Evolutionary conservation across 2,113 vertebrate genomes (phyloP), one percentile per base, ranked within the genome.

Genomic region (Merops nubicus): DNA sequence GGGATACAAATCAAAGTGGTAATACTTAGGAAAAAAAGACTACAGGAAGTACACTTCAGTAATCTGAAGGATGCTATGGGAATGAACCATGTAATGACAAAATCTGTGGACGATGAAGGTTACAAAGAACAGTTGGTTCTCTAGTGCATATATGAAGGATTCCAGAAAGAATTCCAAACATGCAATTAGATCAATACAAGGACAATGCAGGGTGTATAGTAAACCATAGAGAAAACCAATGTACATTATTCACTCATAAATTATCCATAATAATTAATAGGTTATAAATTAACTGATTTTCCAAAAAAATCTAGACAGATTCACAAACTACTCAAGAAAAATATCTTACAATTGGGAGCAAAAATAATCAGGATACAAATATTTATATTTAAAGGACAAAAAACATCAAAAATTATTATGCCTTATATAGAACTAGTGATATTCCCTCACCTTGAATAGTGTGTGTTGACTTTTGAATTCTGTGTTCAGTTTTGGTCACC

Each of bases 381-480:
- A 87, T 19, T 86, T 81, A 25, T 63, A 93, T 70, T 74, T 73
- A 85, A 96, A 91, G 59, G 54, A 93, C 13, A 95, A 89, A 91
- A 81, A 94, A 82, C 50, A 84, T 9, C 3, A 8, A 81, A 93
- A 96, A 76, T 45, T 72, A 87, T 68, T 89, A 90, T 80, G 92
- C 56, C 93, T 96, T 93, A 95, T 47, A 90, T 62, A 96, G 83
- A 95, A 93, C 93, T 93, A 85, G 85, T 90, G 89, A 89, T 95
- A 95, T 88, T 88, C 96, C 96, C 96, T 97, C 96, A 97, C 96
- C 96, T 96, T 94, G 93, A 92, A 96, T 63, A 85, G 38, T 89
- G 96, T 96, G 91, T 96, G 96, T 59, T 97, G 93, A 96, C 79
- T 92, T 97, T 97, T 96, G 95, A 96, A 95, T 97, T 97, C 96